Evolutionary conservation across 1,140 invertebrate species (phyloP).

Genomic region (Ptiloglossa arizonensis): DNA sequence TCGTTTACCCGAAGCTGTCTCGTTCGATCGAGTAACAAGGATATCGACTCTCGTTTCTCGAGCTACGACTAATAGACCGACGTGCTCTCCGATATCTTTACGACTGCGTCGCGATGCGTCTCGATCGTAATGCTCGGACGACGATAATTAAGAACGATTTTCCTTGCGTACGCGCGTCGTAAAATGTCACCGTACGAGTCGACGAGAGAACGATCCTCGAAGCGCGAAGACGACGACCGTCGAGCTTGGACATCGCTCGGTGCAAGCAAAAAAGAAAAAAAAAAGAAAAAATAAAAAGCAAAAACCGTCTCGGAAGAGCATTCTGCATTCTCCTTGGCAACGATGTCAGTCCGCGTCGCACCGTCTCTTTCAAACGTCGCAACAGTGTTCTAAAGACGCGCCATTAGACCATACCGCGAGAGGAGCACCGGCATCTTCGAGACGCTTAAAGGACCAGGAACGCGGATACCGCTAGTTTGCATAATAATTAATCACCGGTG

Average conservation of each 20-base stretch:
- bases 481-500: conserved; percentile 77
- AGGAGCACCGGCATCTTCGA: conserved; percentile 27
- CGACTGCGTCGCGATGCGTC: neutral
- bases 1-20: too few relatives aligned
- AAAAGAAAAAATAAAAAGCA: too few relatives aligned
- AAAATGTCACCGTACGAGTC: too few relatives aligned
- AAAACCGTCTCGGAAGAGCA: conserved; percentile 7
- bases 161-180: neutral
- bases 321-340: neutral
- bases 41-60: neutral
- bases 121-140: too few relatives aligned
- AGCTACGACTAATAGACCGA: neutral
- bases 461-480: conserved; percentile 72
- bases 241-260: too few relatives aligned
- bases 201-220: neutral
- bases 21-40: neutral
- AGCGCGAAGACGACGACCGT: neutral
- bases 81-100: neutral
- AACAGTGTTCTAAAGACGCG: conserved; percentile 20
- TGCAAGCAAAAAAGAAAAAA: too few relatives aligned
- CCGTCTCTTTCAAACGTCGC: conserved; percentile 20
- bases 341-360: neutral
- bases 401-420: conserved; percentile 19
- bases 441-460: conserved; percentile 55
- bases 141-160: too few relatives aligned